These are phyloP conservation scores for Drosophila neotestacea DNA, from an alignment of 2,888 invertebrate species.

Conservation along the genomic window DNA sequence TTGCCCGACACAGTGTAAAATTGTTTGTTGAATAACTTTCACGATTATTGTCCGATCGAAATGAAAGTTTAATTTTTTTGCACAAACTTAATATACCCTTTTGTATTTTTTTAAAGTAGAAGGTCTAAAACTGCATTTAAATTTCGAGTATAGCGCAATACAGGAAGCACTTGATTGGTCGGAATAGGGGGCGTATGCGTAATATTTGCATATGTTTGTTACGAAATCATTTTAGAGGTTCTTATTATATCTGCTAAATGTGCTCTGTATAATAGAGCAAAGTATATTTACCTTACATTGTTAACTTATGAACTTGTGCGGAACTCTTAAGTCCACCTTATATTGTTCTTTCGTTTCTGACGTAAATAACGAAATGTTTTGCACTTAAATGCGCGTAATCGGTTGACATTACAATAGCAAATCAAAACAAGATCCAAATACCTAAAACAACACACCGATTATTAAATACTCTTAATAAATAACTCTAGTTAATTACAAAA, in stretches of 20 bases:
- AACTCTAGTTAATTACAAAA: no score
- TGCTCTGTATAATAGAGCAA: not conserved
- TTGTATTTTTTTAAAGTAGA: no score
- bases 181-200: constrained; percentile 62
- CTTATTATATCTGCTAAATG: not conserved
- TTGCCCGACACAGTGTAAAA: no score
- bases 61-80: no score
- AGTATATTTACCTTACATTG: not conserved
- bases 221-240: constrained; percentile 19
- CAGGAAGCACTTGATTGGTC: constrained; percentile 50
- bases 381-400: constrained; percentile 53
- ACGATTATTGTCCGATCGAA: no score
- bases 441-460: not conserved
- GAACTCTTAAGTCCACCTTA: constrained; percentile 9
- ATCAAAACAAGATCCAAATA: constrained; percentile 20
- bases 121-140: no score
- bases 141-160: constrained; percentile 15
- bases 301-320: not conserved
- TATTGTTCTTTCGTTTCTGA: constrained; percentile 45
- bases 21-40: no score
- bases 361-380: constrained; percentile 57
- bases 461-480: no score
- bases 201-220: constrained; percentile 42
- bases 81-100: no score
- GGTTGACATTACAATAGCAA: constrained; percentile 41